Evolutionary conservation across 1,140 invertebrate genomes (phyloP), one percentile per base, ranked within the genome.

Genomic region (Laodelphax striatellus): DNA sequence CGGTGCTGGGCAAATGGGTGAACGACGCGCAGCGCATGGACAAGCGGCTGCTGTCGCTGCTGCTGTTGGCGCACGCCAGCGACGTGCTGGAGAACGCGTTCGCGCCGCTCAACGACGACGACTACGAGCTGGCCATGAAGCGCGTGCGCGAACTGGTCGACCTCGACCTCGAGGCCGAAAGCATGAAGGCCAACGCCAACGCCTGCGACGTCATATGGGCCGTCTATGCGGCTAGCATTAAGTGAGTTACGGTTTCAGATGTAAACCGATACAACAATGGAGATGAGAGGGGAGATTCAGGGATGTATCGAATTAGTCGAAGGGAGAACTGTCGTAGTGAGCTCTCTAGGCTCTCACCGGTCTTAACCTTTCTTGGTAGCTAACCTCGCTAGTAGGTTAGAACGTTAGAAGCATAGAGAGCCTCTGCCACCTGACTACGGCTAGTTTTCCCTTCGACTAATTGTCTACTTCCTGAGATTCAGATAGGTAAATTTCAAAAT

Each of bases 11-110:
- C 59, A 92, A 93, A 70, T 99, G 97, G 88, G 92, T 97, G 14
- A 98, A 98, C 64, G 95, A 99, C 79, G 87, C 95, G 1, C 93
- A 97, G 67, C 85, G 95, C 58, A 98, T 99, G 85, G 95, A 99
- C 70, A 93, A 90, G 72, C 80, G 97, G 50, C 86, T 92, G 63
- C 75, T 99, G 63, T 87, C 95, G 19, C 78, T 99, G 53, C 85
- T 99, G 68, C 90, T 97, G 72, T 78, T 99, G 55, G 94, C 96
- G 19, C 95, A 99, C 75, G 92, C 95, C 14, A 96, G 95, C 52
- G 97, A 99, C 77, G 97, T 99, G 14, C 78, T 99, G 5, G 97
- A 99, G 77, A 99, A 99, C 77, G 97, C 97, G n/a, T 99, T 99
- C 77, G 94, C 92, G 19, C 94, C 96, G 1, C 80, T 99, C 2